phyloP scores from a whole-genome alignment of 2,888 invertebrate species.

The Vandiemenella viatica region DNA sequence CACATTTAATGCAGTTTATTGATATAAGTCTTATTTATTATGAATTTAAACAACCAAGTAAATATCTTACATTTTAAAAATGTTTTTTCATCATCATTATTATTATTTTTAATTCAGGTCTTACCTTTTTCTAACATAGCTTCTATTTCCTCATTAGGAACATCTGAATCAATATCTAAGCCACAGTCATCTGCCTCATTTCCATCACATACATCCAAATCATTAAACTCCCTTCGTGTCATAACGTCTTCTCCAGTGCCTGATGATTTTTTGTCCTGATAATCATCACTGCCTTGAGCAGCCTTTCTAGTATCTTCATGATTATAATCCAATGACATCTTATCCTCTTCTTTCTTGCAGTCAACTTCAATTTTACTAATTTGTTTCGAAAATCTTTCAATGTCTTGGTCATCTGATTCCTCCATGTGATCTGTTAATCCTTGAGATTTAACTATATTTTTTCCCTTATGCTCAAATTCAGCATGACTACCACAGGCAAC shows the following conservation, averaged over 20 bases:
- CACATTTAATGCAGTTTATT: neutral
- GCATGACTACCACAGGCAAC: too few species aligned
- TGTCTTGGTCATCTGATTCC: too few species aligned
- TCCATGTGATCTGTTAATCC: too few species aligned
- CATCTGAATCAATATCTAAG: conserved; percentile 38
- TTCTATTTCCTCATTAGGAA: conserved; percentile 72
- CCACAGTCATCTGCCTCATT: conserved; percentile 26
- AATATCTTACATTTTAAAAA: neutral
- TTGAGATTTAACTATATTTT: too few species aligned
- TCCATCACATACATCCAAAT: conserved; percentile 45
- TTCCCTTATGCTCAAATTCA: too few species aligned
- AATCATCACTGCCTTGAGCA: neutral
- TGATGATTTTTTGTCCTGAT: neutral
- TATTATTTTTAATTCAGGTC: neutral
- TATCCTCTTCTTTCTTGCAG: too few species aligned
- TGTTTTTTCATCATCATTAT: neutral
- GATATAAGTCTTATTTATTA: neutral
- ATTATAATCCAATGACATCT: conserved; percentile 1
- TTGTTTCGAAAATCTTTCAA: too few species aligned
- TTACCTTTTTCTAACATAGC: conserved; percentile 64
- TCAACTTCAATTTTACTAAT: too few species aligned
- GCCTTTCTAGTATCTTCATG: neutral
- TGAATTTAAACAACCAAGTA: neutral
- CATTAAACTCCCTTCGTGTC: conserved; percentile 40
- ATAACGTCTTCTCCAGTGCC: neutral